Base-by-base conservation (phyloP, 2,888 invertebrate genomes). In the Netelia inedita region DNA sequence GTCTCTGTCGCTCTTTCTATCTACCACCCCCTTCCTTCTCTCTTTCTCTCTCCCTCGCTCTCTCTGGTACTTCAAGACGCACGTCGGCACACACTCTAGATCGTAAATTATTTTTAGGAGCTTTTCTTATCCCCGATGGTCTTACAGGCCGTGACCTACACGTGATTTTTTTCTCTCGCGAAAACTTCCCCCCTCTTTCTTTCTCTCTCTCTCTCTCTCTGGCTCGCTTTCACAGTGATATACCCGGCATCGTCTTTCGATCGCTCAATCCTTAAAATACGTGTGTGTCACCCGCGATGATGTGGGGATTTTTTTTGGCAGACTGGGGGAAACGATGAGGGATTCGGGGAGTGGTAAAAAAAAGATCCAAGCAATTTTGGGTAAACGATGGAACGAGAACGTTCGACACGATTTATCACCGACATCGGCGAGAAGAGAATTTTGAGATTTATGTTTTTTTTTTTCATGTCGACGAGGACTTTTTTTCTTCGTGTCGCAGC, bases 21-120 rank as follows among this genome's bases (percentile, higher is more conserved):
- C 28, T 28, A 28, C 0, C 28, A 0, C 5, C 28, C 28, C 5
- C 28, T 5, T 5, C 28, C 28, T 23, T 6, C 28, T 28, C 5
- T 2, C 28, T 28, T 2, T 6, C 0, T 5, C 28, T 28, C 5
- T 28, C 5, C 6, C 46, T 46, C 43, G 1, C 43, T 16, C 57
- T 57, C 57, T 53, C 21, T 71, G 21, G 61, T 71, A 23, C 69
- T 61, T 50, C 50, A n/a, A 71, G 16, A 78, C 21, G 41, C 28
- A 11, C 59, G 46, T 69, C 50, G 10, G 11, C 43, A 50, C 57
- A 43, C 61, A 23, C 23, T 35, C 59, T 71, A 5, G 72, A 41
- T 82, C 74, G 82, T 82, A 74, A 85, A 79, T 81, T 82, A 85
- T 85, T 74, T 75, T 79, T 65, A 74, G 50, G 74, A 71, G 57